These are phyloP conservation scores for Olivierus martensii DNA, from an alignment of 1,140 invertebrate genomes.

Conservation along the genomic window DNA sequence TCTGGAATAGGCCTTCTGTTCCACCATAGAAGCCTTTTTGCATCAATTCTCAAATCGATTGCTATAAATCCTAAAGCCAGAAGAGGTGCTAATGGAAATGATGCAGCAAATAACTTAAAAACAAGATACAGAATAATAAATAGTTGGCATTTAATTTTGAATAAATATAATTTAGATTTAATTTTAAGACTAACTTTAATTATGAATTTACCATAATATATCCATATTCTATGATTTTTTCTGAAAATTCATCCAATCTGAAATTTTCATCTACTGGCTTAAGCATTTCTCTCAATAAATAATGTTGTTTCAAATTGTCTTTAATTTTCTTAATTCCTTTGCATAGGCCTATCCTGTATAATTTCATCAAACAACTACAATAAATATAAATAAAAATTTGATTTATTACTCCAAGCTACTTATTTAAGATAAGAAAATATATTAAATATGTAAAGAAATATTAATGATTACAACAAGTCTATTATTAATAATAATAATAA, in stretches of 20 bases:
- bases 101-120: slow-evolving; percentile 34
- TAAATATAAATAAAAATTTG: too few species aligned
- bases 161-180: too few species aligned
- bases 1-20: slow-evolving; percentile 30
- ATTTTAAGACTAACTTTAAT: background rate
- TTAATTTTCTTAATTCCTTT: too few species aligned
- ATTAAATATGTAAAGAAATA: too few species aligned
- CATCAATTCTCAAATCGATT: slow-evolving; percentile 32
- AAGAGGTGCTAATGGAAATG: slow-evolving; percentile 34
- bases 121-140: background rate
- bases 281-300: slow-evolving; percentile 23
- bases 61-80: slow-evolving; percentile 29
- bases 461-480: too few species aligned
- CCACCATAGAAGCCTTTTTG: slow-evolving; percentile 31
- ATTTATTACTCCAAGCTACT: too few species aligned
- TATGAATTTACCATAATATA: slow-evolving; percentile 30
- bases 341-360: too few species aligned
- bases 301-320: slow-evolving; percentile 13
- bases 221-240: slow-evolving; percentile 36
- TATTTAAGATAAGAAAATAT: too few species aligned
- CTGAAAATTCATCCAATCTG: slow-evolving; percentile 32
- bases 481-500: too few species aligned
- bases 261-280: slow-evolving; percentile 32
- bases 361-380: too few species aligned
- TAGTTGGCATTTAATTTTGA: background rate